These are phyloP conservation scores for Myiotriccus ornatus DNA, from an alignment of 2,797 vertebrate species.

Conservation along the genomic window DNA sequence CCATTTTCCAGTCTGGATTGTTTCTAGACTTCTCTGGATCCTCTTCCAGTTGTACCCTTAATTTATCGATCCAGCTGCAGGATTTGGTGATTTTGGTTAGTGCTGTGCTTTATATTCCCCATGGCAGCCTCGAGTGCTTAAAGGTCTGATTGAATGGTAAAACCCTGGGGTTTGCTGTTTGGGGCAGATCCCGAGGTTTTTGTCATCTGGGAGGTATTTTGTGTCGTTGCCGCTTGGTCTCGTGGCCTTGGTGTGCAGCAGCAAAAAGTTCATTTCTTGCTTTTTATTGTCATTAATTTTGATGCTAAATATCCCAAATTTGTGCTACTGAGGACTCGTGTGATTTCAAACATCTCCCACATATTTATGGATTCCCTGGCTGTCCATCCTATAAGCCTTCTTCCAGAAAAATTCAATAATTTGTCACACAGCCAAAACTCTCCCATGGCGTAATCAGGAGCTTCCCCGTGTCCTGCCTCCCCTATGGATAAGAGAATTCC, in stretches of 20 bases:
- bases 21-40: background rate
- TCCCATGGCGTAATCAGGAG: background rate
- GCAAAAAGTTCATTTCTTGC: background rate
- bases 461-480: background rate
- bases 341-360: background rate
- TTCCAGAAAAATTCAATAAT: background rate
- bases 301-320: background rate
- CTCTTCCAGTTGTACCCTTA: background rate
- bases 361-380: accelerated
- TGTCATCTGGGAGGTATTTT: background rate
- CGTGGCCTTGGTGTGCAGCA: too few relatives aligned
- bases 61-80: background rate
- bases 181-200: background rate
- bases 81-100: background rate
- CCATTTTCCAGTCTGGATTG: background rate
- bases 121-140: background rate
- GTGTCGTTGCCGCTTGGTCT: background rate
- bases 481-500: accelerated
- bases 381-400: background rate
- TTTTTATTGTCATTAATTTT: background rate
- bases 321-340: background rate
- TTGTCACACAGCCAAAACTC: background rate
- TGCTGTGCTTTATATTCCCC: background rate
- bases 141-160: background rate
- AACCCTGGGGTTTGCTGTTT: background rate